A percentile compares a stretch with the other conserved stretches of the same genome.
phyloP scores from a whole-genome alignment of 2,888 invertebrate species.

The Tryphoninae sp. region DNA sequence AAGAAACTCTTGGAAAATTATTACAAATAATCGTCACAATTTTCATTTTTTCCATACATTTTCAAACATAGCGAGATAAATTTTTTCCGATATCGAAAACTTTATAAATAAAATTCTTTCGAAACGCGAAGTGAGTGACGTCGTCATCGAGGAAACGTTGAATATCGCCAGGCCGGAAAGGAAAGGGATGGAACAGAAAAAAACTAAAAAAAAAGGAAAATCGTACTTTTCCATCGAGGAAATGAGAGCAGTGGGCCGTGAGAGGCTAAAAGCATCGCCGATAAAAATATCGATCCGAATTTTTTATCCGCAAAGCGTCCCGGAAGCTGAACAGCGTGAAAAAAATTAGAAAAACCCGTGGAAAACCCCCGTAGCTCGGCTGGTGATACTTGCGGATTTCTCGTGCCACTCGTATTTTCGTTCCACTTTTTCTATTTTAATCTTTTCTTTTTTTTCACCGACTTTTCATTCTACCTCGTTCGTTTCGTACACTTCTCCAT shows the following conservation, averaged over 20 bases:
- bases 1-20: neutral
- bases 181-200: neutral
- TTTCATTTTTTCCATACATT: no score
- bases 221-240: neutral
- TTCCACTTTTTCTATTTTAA: neutral
- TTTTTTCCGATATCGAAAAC: no score
- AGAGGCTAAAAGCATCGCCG: conserved; percentile 48
- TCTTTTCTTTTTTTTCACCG: conserved; percentile 12
- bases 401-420: neutral
- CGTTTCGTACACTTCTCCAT: conserved; percentile 34
- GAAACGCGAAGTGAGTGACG: no score
- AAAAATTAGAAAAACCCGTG: conserved; percentile 64
- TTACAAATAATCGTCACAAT: neutral
- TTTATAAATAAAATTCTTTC: no score
- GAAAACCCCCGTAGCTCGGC: conserved; percentile 24
- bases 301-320: conserved; percentile 61
- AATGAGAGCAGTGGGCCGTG: conserved; percentile 20
- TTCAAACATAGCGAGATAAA: no score
- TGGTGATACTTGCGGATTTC: conserved; percentile 16
- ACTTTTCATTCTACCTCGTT: conserved; percentile 14
- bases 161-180: conserved; percentile 1
- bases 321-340: conserved; percentile 64
- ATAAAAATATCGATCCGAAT: conserved; percentile 71
- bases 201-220: neutral
- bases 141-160: no score